Evolutionary conservation across 2,797 vertebrate genomes (phyloP).

Genomic region (Karalla daura): DNA sequence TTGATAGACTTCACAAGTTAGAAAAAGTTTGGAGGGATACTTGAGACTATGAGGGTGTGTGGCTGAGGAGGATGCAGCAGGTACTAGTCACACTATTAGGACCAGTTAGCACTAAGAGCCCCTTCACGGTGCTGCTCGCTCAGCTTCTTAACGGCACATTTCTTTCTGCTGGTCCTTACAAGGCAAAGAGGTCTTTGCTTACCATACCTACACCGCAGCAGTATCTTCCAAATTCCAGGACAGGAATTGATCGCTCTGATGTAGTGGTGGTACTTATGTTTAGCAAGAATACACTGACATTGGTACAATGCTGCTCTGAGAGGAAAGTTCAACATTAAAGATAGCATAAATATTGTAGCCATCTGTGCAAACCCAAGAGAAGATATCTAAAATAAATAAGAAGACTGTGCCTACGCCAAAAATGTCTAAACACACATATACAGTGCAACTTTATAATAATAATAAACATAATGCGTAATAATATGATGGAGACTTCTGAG

Average conservation of each 20-base stretch:
- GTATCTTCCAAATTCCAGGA: too few species aligned
- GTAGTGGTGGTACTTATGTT: neutral
- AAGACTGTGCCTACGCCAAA: neutral
- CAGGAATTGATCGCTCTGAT: neutral
- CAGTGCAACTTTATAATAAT: neutral
- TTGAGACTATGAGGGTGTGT: neutral
- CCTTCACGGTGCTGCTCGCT: neutral
- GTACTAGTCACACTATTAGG: neutral
- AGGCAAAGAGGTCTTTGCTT: neutral
- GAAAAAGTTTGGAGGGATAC: neutral
- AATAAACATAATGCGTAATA: neutral
- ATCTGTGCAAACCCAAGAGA: neutral
- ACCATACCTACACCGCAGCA: neutral
- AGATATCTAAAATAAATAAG: neutral
- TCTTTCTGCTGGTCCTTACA: neutral
- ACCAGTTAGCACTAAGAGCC: neutral
- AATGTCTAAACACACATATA: neutral
- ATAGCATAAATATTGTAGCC: neutral
- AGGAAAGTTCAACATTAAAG: neutral
- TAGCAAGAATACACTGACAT: neutral
- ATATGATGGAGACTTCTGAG: neutral
- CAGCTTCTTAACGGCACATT: neutral
- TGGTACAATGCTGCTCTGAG: neutral
- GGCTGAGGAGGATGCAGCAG: neutral
- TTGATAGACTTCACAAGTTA: conserved; percentile 9